A percentile compares a stretch with the other conserved stretches of the same genome.
These are phyloP conservation scores for Myripristis jacobus DNA, from an alignment of 2,797 vertebrate species.

Conservation along the genomic window DNA sequence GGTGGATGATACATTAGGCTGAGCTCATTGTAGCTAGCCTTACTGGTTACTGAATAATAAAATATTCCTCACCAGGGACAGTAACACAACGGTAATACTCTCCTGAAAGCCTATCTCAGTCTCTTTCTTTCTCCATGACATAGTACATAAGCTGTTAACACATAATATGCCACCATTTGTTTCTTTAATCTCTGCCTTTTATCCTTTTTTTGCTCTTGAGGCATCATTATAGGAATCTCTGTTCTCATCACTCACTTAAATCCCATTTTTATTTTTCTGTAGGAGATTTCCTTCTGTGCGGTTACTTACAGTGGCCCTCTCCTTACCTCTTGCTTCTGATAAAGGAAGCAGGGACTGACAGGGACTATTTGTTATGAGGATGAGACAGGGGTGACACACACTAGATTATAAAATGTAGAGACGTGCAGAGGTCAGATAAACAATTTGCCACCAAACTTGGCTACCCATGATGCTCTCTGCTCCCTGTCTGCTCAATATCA, in stretches of 20 bases:
- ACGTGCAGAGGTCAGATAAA: slow-evolving; percentile 88
- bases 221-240: slow-evolving; percentile 75
- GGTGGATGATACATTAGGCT: slow-evolving; percentile 79
- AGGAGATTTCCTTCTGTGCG: slow-evolving; percentile 59
- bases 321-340: slow-evolving; percentile 91
- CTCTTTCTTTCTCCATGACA: slow-evolving; percentile 68
- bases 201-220: slow-evolving; percentile 72
- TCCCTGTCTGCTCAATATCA: slow-evolving; percentile 83
- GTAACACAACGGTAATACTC: slow-evolving; percentile 66
- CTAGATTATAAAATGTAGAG: slow-evolving; percentile 87
- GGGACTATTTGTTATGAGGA: slow-evolving; percentile 84
- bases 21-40: slow-evolving; percentile 60
- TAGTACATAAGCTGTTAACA: slow-evolving; percentile 76
- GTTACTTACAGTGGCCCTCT: slow-evolving; percentile 76
- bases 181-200: slow-evolving; percentile 76
- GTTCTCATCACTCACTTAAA: slow-evolving; percentile 76
- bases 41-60: slow-evolving; percentile 76
- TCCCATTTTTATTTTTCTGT: slow-evolving; percentile 67
- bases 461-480: slow-evolving; percentile 85
- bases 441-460: slow-evolving; percentile 88
- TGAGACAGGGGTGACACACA: slow-evolving; percentile 82
- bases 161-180: slow-evolving; percentile 75
- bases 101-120: slow-evolving; percentile 63
- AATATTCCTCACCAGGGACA: slow-evolving; percentile 67
- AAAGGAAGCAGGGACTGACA: slow-evolving; percentile 88